phyloP scores from a whole-genome alignment of 2,888 invertebrate genomes.

The Orthonevra nobilis region DNA sequence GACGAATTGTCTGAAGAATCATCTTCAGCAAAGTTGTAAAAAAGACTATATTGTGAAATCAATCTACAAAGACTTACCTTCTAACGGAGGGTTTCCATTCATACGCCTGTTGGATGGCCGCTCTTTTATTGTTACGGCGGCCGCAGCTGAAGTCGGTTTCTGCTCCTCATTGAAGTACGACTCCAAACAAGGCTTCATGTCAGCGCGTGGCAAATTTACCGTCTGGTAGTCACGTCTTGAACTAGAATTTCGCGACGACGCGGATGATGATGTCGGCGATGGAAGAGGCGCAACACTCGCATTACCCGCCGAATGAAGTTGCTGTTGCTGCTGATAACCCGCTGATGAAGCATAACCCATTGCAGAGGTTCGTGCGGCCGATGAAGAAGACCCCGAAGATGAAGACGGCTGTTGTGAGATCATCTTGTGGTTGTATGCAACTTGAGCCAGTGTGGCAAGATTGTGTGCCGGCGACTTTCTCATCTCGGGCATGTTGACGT shows the following conservation, averaged over 20 bases:
- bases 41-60: no score
- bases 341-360: slow-evolving; percentile 41
- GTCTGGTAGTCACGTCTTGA: slow-evolving; percentile 76
- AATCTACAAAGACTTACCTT: slow-evolving; percentile 78
- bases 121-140: slow-evolving; percentile 73
- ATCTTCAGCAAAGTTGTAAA: no score
- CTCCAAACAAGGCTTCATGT: slow-evolving; percentile 87
- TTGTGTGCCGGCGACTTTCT: slow-evolving; percentile 72
- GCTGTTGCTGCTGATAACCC: slow-evolving; percentile 45
- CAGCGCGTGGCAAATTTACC: slow-evolving; percentile 84
- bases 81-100: slow-evolving; percentile 79
- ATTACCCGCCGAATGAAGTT: slow-evolving; percentile 16
- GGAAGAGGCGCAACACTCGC: slow-evolving; percentile 30
- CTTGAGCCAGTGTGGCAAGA: slow-evolving; percentile 79
- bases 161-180: slow-evolving; percentile 87
- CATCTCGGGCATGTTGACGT: slow-evolving; percentile 39
- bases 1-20: no score
- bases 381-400: slow-evolving; percentile 62
- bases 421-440: slow-evolving; percentile 78
- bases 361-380: slow-evolving; percentile 20
- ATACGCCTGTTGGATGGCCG: slow-evolving; percentile 73
- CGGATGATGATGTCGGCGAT: slow-evolving; percentile 63
- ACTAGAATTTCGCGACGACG: slow-evolving; percentile 46
- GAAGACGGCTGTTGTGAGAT: slow-evolving; percentile 56
- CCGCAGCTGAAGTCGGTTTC: slow-evolving; percentile 78